Evolutionary conservation across 2,797 vertebrate genomes (phyloP).

Genomic region (Syngnathus acus): DNA sequence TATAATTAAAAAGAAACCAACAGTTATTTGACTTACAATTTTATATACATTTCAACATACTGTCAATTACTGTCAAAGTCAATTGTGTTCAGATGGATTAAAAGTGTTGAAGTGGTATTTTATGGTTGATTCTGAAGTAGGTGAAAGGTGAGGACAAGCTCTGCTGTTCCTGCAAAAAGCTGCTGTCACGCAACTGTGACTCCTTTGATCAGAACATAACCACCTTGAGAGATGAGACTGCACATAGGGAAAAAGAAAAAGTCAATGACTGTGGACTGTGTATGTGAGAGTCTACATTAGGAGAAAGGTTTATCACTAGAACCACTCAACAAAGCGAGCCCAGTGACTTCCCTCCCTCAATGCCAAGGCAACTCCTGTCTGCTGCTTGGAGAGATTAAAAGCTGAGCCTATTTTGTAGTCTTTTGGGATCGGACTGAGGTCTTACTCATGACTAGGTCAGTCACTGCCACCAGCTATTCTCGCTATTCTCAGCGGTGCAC

Average conservation of each 20-base stretch:
- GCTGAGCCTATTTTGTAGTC: constrained; percentile 45
- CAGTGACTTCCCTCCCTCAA: constrained; percentile 12
- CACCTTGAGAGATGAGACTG: constrained; percentile 53
- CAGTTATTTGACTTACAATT: no score
- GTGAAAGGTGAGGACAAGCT: constrained; percentile 29
- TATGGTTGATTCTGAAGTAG: constrained; percentile 27
- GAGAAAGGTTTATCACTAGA: constrained; percentile 21
- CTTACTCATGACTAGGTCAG: constrained; percentile 53
- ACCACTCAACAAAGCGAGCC: constrained; percentile 14
- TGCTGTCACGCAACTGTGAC: constrained; percentile 54
- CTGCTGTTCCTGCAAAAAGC: constrained; percentile 41
- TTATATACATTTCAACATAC: no score
- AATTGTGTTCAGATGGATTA: not conserved
- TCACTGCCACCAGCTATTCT: constrained; percentile 44
- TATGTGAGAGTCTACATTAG: not conserved
- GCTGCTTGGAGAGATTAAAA: constrained; percentile 45
- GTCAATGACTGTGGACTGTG: constrained; percentile 16
- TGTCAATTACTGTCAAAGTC: no score
- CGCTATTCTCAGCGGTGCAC: constrained; percentile 40
- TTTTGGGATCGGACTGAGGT: constrained; percentile 38
- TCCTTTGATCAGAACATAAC: constrained; percentile 73
- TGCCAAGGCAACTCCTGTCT: constrained; percentile 9
- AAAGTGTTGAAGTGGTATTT: constrained; percentile 13
- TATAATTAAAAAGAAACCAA: no score
- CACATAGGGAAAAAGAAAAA: not conserved